These are phyloP conservation scores for Phytoseiulus persimilis DNA, from an alignment of 2,888 invertebrate genomes.

Conservation along the genomic window DNA sequence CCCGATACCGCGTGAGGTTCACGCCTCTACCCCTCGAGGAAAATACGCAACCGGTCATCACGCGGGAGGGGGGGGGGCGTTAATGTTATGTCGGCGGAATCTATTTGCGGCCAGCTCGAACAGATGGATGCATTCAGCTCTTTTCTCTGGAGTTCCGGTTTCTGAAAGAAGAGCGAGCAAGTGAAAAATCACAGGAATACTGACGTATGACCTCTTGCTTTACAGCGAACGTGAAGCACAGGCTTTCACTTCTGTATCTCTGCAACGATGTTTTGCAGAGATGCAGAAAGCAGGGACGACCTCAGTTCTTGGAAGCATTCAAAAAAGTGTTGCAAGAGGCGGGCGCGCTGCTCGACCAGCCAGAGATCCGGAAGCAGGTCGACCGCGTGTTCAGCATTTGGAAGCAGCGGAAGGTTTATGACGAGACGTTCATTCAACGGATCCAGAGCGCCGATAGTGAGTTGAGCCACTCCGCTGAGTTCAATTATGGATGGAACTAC, in stretches of 20 bases:
- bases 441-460: slow-evolving; percentile 32
- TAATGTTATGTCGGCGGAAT: too few relatives aligned
- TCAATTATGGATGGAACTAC: too few relatives aligned
- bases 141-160: too few relatives aligned
- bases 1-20: too few relatives aligned
- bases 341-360: slow-evolving; percentile 66
- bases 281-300: slow-evolving; percentile 76
- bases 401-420: slow-evolving; percentile 84
- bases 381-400: slow-evolving; percentile 86
- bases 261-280: slow-evolving; percentile 97
- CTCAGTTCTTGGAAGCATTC: slow-evolving; percentile 82
- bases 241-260: slow-evolving; percentile 79
- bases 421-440: slow-evolving; percentile 66
- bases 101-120: too few relatives aligned
- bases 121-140: too few relatives aligned
- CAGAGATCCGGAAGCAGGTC: slow-evolving; percentile 75
- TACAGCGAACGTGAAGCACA: slow-evolving; percentile 70
- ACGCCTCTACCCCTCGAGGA: too few relatives aligned
- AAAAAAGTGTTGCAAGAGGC: slow-evolving; percentile 83
- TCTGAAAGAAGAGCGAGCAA: too few relatives aligned
- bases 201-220: slow-evolving; percentile 41
- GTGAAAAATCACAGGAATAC: too few relatives aligned
- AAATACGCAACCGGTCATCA: too few relatives aligned
- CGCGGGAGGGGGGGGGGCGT: too few relatives aligned
- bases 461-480: background rate